Base-by-base conservation (phyloP, 2,797 vertebrate species). In the Fratercula arctica region DNA sequence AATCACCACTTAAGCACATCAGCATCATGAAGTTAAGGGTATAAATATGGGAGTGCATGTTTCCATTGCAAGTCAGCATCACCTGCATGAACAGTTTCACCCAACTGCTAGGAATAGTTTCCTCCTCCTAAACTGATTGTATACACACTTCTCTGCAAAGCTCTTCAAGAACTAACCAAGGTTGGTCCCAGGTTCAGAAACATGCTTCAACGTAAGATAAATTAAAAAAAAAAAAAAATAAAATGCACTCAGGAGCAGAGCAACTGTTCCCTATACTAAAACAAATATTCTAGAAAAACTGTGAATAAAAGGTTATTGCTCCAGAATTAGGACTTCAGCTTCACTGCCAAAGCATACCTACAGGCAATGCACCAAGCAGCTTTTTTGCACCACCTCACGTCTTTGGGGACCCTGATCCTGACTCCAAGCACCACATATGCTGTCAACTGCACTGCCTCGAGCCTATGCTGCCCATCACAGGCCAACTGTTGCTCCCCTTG, bases 371-470 rank as follows among this genome's bases (percentile, higher is more conserved):
- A 67, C 11, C 16, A 73, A 33, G 18, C 54, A 82, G 57, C 19
- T 73, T 87, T 33, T 73, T n/a, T 73, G 56, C 29, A 17, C 10
- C 16, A 54, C 10, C 17, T 66, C 24, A 10, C 0, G 0, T 15
- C 46, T 79, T 8, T 25, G 20, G 43, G 16, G 51, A 59, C 26
- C 12, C 51, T 29, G 69, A 83, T 37, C 17, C 11, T 28, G 23
- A 48, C 10, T 45, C 17, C 35, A 59, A 0, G 9, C 33, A 73
- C 45, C 24, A 54, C 17, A 31, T 4, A 25, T 2, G 1, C 35
- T 29, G 14, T 25, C 60, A 51, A 10, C 4, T 21, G 20, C 23
- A 33, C 19, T 63, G 48, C 23, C 63, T 56, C 0, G 0, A 11
- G 50, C 50, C 26, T 19, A 74, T 29, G 13, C 43, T 63, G 70